Percentiles rank a stretch among this genome's conserved stretches.
Evolutionary conservation across 2,113 vertebrate genomes (phyloP).

Genomic region (Eleginops maclovinus): DNA sequence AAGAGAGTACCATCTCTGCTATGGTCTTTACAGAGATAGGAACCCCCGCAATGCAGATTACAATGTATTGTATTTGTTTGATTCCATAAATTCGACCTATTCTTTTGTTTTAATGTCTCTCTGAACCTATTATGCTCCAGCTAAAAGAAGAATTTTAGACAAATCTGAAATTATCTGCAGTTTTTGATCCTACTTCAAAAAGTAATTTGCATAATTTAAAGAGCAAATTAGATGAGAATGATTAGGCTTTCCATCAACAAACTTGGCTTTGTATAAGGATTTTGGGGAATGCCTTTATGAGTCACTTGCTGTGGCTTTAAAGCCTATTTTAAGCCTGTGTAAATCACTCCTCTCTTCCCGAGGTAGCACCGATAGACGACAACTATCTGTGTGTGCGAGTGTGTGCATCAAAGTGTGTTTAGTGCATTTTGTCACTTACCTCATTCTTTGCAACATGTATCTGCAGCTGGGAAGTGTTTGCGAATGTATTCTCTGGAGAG

Average conservation of each 20-base stretch:
- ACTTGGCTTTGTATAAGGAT: constrained; percentile 45
- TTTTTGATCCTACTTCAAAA: background rate
- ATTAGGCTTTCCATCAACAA: constrained; percentile 27
- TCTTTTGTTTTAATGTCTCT: background rate
- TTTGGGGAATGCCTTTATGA: constrained; percentile 61
- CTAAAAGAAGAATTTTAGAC: background rate
- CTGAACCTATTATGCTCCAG: background rate
- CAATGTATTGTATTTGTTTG: constrained; percentile 10
- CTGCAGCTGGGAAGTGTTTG: constrained; percentile 72
- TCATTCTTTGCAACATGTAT: constrained; percentile 48
- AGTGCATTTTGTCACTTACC: constrained; percentile 55
- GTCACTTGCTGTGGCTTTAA: constrained; percentile 43
- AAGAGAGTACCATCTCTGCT: background rate
- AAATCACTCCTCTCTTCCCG: constrained; percentile 42
- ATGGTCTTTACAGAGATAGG: background rate
- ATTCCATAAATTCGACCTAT: constrained; percentile 14
- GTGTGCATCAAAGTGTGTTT: background rate
- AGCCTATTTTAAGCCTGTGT: constrained; percentile 55
- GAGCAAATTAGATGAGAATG: constrained; percentile 39
- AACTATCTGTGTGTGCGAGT: constrained; percentile 12
- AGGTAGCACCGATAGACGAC: background rate
- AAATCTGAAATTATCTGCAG: constrained; percentile 5
- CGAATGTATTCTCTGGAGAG: constrained; percentile 90
- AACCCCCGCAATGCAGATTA: background rate
- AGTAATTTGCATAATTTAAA: constrained; percentile 38